Evolutionary conservation across 2,113 vertebrate species (phyloP).

Genomic region (Symphodus melops): DNA sequence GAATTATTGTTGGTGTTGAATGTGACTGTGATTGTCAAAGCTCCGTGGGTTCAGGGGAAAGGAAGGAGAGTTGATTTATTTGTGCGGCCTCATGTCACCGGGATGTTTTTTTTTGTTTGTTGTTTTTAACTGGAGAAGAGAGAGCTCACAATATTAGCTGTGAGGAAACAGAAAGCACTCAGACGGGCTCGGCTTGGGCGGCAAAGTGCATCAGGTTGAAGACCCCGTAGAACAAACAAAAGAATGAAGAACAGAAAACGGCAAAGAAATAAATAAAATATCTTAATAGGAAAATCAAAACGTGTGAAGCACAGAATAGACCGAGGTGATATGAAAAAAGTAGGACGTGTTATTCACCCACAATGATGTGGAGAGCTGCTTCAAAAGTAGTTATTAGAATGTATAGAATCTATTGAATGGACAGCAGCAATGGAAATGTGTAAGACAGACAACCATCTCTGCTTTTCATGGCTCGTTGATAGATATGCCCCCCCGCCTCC

Average conservation of each 20-base stretch:
- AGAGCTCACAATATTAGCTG: constrained; percentile 3
- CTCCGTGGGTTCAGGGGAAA: neutral
- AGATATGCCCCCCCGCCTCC: constrained; percentile 61
- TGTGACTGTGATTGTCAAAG: constrained; percentile 13
- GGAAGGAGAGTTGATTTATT: neutral
- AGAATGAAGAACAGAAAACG: neutral
- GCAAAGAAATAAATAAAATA: neutral
- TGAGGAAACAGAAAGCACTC: neutral
- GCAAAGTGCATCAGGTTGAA: neutral
- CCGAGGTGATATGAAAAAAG: constrained; percentile 5
- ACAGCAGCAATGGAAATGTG: constrained; percentile 55
- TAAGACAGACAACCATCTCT: constrained; percentile 67
- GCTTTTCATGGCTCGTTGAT: constrained; percentile 74
- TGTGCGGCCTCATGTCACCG: constrained; percentile 36
- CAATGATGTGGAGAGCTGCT: neutral
- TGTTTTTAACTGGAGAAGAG: constrained; percentile 4
- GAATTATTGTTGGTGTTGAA: neutral
- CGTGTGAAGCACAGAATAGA: neutral
- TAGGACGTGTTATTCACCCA: neutral
- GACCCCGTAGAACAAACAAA: constrained; percentile 8
- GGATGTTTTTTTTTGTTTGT: too few relatives aligned
- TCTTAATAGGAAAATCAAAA: constrained; percentile 15
- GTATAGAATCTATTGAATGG: constrained; percentile 59
- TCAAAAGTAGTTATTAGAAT: constrained; percentile 29
- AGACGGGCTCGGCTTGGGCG: neutral